These are phyloP conservation scores for Trachurus trachurus DNA, from an alignment of 2,797 vertebrate genomes.

Conservation along the genomic window DNA sequence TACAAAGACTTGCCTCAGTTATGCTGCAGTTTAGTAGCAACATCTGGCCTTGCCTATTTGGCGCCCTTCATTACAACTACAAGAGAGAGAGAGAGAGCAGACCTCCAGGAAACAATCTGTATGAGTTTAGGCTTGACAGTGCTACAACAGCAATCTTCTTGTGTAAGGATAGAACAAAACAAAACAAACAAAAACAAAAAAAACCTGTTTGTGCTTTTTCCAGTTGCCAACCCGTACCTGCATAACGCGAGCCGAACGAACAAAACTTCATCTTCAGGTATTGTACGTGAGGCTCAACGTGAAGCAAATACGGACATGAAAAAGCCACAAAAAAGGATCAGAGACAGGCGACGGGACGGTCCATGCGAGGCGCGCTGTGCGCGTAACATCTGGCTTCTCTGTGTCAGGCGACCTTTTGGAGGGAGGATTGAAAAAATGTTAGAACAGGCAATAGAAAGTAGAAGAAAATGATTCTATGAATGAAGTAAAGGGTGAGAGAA, in stretches of 20 bases:
- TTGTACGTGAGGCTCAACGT: conserved; percentile 99
- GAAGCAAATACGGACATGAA: conserved; percentile 88
- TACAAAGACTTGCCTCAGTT: neutral
- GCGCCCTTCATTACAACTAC: too few relatives aligned
- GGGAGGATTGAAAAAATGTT: conserved; percentile 49
- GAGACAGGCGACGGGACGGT: neutral
- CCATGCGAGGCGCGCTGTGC: conserved; percentile 7
- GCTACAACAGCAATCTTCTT: conserved; percentile 14
- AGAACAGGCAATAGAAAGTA: neutral
- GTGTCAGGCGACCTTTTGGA: conserved; percentile 23
- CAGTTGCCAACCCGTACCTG: conserved; percentile 92
- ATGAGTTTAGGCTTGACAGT: conserved; percentile 4
- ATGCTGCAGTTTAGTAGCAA: neutral
- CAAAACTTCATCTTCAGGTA: conserved; percentile 99
- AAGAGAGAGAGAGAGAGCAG: too few relatives aligned
- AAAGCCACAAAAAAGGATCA: conserved; percentile 44
- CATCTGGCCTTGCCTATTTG: neutral
- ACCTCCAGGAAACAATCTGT: neutral
- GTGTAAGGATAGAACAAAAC: too few relatives aligned
- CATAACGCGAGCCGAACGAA: conserved; percentile 99
- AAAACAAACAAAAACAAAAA: neutral
- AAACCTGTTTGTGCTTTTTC: conserved; percentile 45
- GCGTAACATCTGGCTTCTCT: conserved; percentile 21
- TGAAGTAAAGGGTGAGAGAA: neutral
- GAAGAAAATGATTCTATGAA: neutral